Evolutionary conservation across 2,113 vertebrate species (phyloP).

Genomic region (Dipodomys stephensi): DNA sequence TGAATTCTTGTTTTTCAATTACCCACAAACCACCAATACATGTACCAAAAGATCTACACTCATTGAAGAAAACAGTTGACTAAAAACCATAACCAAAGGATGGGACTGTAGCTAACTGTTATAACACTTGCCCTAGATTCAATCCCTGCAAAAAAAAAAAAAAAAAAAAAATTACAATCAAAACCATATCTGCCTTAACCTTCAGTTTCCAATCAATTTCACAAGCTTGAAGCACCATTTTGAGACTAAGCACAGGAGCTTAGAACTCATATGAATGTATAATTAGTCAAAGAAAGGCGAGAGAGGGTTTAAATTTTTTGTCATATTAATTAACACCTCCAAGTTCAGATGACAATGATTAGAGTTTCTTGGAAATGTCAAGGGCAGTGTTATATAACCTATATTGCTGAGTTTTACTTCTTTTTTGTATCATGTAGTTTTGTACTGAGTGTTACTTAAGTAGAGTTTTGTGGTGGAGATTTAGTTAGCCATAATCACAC

Average conservation of each 20-base stretch:
- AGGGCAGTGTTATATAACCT: background rate
- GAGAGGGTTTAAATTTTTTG: constrained; percentile 28
- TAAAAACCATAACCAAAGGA: constrained; percentile 10
- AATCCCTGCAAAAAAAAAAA: background rate
- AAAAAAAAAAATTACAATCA: background rate
- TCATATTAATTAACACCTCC: constrained; percentile 56
- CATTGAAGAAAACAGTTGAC: constrained; percentile 13
- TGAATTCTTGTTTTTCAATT: background rate
- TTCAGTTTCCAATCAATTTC: constrained; percentile 24
- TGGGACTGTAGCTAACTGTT: background rate
- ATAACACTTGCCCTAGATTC: background rate
- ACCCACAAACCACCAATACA: background rate
- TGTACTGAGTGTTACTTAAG: constrained; percentile 73
- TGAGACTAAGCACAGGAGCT: constrained; percentile 25
- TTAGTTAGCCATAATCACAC: constrained; percentile 82
- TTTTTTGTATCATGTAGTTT: constrained; percentile 52
- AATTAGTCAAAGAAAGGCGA: constrained; percentile 40
- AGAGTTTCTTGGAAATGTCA: constrained; percentile 40
- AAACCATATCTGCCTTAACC: background rate
- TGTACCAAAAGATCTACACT: background rate
- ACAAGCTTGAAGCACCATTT: background rate
- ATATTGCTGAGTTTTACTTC: constrained; percentile 62
- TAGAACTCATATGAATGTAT: constrained; percentile 49
- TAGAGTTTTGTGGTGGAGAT: constrained; percentile 68
- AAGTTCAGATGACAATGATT: constrained; percentile 49